phyloP scores from a whole-genome alignment of 2,888 invertebrate genomes.

The Phorcus lineatus region DNA sequence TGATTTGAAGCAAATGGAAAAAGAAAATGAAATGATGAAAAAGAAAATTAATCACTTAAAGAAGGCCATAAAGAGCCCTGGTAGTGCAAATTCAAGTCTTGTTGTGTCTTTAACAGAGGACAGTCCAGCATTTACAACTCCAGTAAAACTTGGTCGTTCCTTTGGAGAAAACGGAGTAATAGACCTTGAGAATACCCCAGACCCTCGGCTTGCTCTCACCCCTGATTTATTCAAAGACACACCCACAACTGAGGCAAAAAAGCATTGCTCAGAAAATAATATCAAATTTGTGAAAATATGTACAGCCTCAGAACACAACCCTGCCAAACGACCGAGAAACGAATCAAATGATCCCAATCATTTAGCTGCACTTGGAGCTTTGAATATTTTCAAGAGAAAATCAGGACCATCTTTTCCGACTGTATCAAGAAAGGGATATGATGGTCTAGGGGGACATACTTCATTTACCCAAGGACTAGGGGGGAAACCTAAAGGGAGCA shows the following conservation, averaged over 20 bases:
- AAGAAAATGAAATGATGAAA: constrained; percentile 54
- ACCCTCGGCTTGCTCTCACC: constrained; percentile 19
- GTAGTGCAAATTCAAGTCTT: constrained; percentile 53
- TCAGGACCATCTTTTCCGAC: constrained; percentile 41
- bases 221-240: constrained; percentile 30
- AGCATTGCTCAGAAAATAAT: constrained; percentile 46
- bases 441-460: constrained; percentile 67
- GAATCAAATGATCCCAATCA: constrained; percentile 39
- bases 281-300: constrained; percentile 57
- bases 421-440: constrained; percentile 59
- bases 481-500: constrained; percentile 33
- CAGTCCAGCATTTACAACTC: constrained; percentile 48
- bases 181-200: constrained; percentile 43
- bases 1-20: constrained; percentile 58
- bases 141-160: constrained; percentile 42
- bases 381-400: constrained; percentile 65
- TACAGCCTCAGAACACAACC: constrained; percentile 48
- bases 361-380: constrained; percentile 36
- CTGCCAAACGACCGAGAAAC: constrained; percentile 40
- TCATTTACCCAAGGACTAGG: constrained; percentile 54
- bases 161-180: constrained; percentile 30
- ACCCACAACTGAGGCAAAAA: constrained; percentile 33
- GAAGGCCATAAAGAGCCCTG: constrained; percentile 47
- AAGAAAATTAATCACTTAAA: constrained; percentile 50
- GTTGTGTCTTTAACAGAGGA: constrained; percentile 53